These are phyloP conservation scores for Mormoops blainvillei DNA, from an alignment of 2,113 vertebrate genomes.

Conservation along the genomic window DNA sequence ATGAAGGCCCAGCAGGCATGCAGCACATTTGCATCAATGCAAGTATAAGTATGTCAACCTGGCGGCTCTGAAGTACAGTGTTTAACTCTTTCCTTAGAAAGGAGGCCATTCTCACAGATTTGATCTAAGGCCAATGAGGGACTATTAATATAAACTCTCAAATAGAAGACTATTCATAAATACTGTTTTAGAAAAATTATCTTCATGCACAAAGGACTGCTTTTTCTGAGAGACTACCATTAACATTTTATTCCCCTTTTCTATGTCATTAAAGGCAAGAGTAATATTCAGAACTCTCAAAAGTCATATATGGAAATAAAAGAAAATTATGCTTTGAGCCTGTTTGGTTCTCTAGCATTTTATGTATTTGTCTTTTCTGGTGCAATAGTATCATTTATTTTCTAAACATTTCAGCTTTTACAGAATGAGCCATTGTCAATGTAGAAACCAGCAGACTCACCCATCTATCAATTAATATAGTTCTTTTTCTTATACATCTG, in stretches of 20 bases:
- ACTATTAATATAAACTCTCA: neutral
- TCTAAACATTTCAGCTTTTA: slow-evolving; percentile 39
- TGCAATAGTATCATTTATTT: slow-evolving; percentile 39
- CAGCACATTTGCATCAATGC: neutral
- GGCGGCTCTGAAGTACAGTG: neutral
- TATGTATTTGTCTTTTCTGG: slow-evolving; percentile 21
- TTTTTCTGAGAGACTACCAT: neutral
- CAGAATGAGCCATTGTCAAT: slow-evolving; percentile 40
- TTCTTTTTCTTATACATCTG: neutral
- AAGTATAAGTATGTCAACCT: neutral
- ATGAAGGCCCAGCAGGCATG: neutral
- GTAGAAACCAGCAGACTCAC: slow-evolving; percentile 31
- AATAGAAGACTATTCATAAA: neutral
- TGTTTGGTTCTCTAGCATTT: neutral
- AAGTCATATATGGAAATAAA: slow-evolving; percentile 25
- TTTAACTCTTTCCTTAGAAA: neutral
- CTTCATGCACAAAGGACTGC: neutral
- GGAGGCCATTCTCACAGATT: neutral
- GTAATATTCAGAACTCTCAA: neutral
- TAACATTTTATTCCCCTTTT: neutral
- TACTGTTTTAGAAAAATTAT: neutral
- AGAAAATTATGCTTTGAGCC: neutral
- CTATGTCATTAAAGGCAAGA: neutral
- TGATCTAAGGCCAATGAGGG: neutral
- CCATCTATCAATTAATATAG: neutral